A percentile compares a stretch with the other conserved stretches of the same genome.
Evolutionary conservation across 2,888 invertebrate genomes (phyloP).

Genomic region (Phrixothrix hirtus): DNA sequence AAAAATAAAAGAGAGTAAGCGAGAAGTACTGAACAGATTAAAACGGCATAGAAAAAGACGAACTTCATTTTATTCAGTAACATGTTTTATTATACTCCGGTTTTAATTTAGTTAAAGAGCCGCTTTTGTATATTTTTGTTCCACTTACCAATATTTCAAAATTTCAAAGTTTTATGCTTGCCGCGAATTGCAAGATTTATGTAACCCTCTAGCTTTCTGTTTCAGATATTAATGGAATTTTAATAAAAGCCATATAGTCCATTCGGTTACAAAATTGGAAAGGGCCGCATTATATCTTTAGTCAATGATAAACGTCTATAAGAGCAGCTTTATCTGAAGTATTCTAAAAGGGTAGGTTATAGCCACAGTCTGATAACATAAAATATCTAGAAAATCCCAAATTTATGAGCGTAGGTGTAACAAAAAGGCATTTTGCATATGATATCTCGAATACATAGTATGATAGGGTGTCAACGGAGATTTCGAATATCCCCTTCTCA

Average conservation of each 20-base stretch:
- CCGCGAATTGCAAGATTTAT: slow-evolving; percentile 22
- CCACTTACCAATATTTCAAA: slow-evolving; percentile 28
- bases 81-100: slow-evolving; percentile 40
- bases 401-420: slow-evolving; percentile 50
- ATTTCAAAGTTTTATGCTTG: slow-evolving; percentile 17
- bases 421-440: slow-evolving; percentile 52
- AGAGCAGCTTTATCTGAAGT: slow-evolving; percentile 28
- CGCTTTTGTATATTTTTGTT: slow-evolving; percentile 33
- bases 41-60: slow-evolving; percentile 36
- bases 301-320: slow-evolving; percentile 29
- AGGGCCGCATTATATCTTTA: slow-evolving; percentile 15
- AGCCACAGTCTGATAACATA: slow-evolving; percentile 36
- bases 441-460: slow-evolving; percentile 37
- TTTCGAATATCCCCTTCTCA: slow-evolving; percentile 21
- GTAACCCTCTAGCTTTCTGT: slow-evolving; percentile 8
- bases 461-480: slow-evolving; percentile 30
- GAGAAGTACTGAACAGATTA: slow-evolving; percentile 37
- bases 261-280: slow-evolving; percentile 10
- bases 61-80: slow-evolving; percentile 40
- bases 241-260: slow-evolving; percentile 22
- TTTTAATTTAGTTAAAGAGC: slow-evolving; percentile 37
- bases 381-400: slow-evolving; percentile 47
- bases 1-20: slow-evolving; percentile 40
- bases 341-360: slow-evolving; percentile 30
- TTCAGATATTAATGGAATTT: slow-evolving; percentile 26